Evolutionary conservation across 2,113 vertebrate species (phyloP).

Genomic region (Probosciger aterrimus): DNA sequence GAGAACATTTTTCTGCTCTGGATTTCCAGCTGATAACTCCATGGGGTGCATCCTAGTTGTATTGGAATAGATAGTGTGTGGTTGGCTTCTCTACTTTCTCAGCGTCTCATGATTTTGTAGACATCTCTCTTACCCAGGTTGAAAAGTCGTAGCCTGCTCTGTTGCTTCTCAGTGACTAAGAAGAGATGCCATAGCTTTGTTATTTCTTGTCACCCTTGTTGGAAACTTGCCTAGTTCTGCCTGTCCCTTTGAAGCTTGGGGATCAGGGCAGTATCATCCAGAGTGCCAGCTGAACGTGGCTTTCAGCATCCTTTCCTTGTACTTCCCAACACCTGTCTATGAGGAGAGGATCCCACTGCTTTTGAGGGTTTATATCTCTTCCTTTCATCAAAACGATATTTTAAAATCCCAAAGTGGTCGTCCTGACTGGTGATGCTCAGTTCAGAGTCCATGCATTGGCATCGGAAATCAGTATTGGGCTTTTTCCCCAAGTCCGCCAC

Average conservation of each 20-base stretch:
- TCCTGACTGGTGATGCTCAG: neutral
- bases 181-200: neutral
- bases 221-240: neutral
- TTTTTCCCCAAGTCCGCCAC: neutral
- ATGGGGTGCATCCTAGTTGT: neutral
- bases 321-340: neutral
- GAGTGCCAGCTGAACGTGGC: rapidly evolving
- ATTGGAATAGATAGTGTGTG: neutral
- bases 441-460: neutral
- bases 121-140: neutral
- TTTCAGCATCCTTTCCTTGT: neutral
- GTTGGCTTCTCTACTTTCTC: neutral
- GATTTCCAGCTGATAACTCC: neutral
- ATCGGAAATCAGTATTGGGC: neutral
- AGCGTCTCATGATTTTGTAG: neutral
- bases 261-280: rapidly evolving
- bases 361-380: neutral
- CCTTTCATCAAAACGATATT: neutral
- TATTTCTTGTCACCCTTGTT: neutral
- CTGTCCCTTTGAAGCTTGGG: neutral
- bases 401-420: neutral
- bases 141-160: neutral
- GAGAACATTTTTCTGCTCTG: neutral
- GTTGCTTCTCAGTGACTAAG: neutral
- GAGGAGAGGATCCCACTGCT: rapidly evolving